These are phyloP conservation scores for Nematolebias whitei DNA, from an alignment of 2,113 vertebrate species.

Conservation along the genomic window DNA sequence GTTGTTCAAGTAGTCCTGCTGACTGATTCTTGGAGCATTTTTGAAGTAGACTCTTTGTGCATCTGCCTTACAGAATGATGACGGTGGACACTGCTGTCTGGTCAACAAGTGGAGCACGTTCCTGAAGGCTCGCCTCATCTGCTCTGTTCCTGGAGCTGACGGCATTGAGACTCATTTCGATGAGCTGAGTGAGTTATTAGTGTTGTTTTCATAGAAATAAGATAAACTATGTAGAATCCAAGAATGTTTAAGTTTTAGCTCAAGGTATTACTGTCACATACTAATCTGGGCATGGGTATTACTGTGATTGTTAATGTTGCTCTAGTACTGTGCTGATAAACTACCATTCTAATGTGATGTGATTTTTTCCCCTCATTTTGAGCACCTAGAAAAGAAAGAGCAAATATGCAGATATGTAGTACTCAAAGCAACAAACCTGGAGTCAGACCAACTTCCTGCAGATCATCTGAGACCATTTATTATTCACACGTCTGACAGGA, in stretches of 20 bases:
- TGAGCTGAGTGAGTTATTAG: slow-evolving; percentile 89
- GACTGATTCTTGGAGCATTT: slow-evolving; percentile 10
- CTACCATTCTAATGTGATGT: not conserved
- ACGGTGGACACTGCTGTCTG: slow-evolving; percentile 95
- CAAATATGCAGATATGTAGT: slow-evolving; percentile 23
- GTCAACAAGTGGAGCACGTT: slow-evolving; percentile 99
- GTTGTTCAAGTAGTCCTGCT: slow-evolving; percentile 6
- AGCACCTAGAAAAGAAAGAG: not conserved
- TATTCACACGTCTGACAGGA: slow-evolving; percentile 60
- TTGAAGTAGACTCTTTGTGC: slow-evolving; percentile 25
- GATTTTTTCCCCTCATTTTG: not conserved
- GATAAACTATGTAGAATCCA: no score
- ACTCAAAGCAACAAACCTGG: slow-evolving; percentile 55
- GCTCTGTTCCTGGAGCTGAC: slow-evolving; percentile 91
- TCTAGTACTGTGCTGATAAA: not conserved
- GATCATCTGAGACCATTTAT: slow-evolving; percentile 47
- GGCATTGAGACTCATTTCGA: slow-evolving; percentile 98
- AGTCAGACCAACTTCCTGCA: slow-evolving; percentile 26
- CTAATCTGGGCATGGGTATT: slow-evolving; percentile 49
- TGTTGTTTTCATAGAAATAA: no score
- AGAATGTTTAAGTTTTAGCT: no score
- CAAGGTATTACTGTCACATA: slow-evolving; percentile 43
- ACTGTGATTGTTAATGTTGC: slow-evolving; percentile 44
- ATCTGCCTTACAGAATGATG: slow-evolving; percentile 86
- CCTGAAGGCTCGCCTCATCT: slow-evolving; percentile 95